Evolutionary conservation across 2,113 vertebrate species (phyloP).

Genomic region (Leuciscus idus): DNA sequence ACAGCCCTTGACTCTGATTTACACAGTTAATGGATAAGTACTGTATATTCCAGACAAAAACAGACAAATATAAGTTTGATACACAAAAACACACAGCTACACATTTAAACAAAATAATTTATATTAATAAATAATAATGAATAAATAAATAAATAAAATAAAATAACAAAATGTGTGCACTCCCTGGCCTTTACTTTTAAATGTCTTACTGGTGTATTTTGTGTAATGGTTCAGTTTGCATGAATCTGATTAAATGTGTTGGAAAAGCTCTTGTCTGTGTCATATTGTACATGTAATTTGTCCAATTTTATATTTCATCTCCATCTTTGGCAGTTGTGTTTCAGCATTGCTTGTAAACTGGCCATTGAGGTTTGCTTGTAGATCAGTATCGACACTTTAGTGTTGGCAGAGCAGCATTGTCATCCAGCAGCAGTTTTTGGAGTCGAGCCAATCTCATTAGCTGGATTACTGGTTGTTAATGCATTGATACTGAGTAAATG

Average conservation of each 20-base stretch:
- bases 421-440: slow-evolving; percentile 1
- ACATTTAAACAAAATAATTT: background rate
- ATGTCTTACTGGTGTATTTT: background rate
- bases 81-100: background rate
- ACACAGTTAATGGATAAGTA: background rate
- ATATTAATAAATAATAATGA: no score
- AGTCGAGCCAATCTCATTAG: slow-evolving; percentile 42
- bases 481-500: background rate
- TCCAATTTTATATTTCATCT: background rate
- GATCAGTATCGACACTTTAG: background rate
- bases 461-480: background rate
- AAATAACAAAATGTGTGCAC: background rate
- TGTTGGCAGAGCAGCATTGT: background rate
- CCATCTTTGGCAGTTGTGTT: slow-evolving; percentile 1
- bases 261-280: background rate
- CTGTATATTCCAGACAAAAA: background rate
- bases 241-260: background rate
- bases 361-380: background rate
- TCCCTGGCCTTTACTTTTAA: background rate
- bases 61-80: background rate
- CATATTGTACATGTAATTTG: background rate
- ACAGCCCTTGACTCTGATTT: background rate
- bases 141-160: background rate
- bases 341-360: background rate
- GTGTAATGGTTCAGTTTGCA: background rate